A percentile compares a stretch with the other conserved stretches of the same genome.
Evolutionary conservation across 2,113 vertebrate species (phyloP).

Genomic region (Cricetomys ansorgei): DNA sequence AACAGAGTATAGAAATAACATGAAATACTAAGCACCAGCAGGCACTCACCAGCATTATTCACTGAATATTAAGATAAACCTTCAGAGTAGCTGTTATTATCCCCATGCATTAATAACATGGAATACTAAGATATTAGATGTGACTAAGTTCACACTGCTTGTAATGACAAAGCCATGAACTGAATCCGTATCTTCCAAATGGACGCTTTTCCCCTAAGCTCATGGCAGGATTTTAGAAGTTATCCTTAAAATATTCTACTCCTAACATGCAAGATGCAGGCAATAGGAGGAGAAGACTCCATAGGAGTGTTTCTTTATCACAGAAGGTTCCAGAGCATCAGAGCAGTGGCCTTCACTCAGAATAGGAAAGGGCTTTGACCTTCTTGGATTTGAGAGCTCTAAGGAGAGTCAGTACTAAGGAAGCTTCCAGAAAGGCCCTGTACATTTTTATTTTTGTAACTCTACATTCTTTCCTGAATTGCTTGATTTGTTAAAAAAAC

Average conservation of each 20-base stretch:
- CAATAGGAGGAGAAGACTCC: neutral
- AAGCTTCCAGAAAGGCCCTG: neutral
- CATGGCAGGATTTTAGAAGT: neutral
- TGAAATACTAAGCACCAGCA: neutral
- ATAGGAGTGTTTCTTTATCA: neutral
- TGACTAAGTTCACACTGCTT: neutral
- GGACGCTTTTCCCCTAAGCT: neutral
- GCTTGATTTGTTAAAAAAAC: slow-evolving; percentile 27
- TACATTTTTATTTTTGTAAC: neutral
- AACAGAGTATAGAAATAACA: slow-evolving; percentile 21
- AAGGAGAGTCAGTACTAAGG: neutral
- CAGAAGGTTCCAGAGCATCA: neutral
- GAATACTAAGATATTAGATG: neutral
- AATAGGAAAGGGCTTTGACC: neutral
- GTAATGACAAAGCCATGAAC: neutral
- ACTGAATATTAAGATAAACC: neutral
- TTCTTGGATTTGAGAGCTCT: neutral
- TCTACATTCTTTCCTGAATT: neutral
- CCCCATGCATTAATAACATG: neutral
- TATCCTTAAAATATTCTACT: slow-evolving; percentile 23
- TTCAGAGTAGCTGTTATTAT: neutral
- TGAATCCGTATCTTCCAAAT: neutral
- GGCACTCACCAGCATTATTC: neutral
- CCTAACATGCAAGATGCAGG: neutral
- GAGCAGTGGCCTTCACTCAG: neutral